Conservation (phyloP, 2,888 invertebrate genomes). For the Amphimallon solstitiale region DNA sequence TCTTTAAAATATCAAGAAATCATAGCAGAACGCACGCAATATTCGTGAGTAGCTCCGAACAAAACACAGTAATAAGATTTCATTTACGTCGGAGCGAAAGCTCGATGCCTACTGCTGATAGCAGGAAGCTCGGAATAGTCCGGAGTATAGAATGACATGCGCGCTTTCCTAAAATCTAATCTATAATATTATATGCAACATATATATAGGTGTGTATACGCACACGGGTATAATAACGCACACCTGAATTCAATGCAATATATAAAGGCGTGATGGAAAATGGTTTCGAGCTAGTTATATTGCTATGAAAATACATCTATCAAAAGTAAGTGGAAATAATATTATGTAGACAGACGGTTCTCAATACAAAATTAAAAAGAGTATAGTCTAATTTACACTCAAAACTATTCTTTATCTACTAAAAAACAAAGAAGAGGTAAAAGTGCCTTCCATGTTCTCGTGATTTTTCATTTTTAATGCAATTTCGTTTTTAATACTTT, state of each 20-base stretch:
- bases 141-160: slow-evolving; percentile 57
- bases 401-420: no score
- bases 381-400: no score
- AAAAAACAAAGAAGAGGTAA: no score
- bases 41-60: slow-evolving; percentile 1
- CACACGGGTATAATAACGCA: slow-evolving; percentile 11
- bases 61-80: slow-evolving; percentile 13
- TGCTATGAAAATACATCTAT: slow-evolving; percentile 14
- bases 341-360: slow-evolving; percentile 4
- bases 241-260: slow-evolving; percentile 41
- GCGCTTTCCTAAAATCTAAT: slow-evolving; percentile 61
- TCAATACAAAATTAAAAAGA: no score
- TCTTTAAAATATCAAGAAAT: slow-evolving; percentile 7
- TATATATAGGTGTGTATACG: slow-evolving; percentile 31
- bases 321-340: slow-evolving; percentile 4
- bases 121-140: slow-evolving; percentile 49
- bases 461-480: no score
- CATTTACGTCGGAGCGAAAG: slow-evolving; percentile 47
- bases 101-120: slow-evolving; percentile 57
- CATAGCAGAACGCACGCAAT: slow-evolving; percentile 20
- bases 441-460: no score
- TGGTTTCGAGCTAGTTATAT: slow-evolving; percentile 12
- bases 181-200: slow-evolving; percentile 60
- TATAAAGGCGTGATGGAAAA: slow-evolving; percentile 31
- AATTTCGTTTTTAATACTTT: no score